Percentiles rank a stretch among this genome's conserved stretches.
Evolutionary conservation across 2,113 vertebrate species (phyloP).

Genomic region (Corydoras sp.): DNA sequence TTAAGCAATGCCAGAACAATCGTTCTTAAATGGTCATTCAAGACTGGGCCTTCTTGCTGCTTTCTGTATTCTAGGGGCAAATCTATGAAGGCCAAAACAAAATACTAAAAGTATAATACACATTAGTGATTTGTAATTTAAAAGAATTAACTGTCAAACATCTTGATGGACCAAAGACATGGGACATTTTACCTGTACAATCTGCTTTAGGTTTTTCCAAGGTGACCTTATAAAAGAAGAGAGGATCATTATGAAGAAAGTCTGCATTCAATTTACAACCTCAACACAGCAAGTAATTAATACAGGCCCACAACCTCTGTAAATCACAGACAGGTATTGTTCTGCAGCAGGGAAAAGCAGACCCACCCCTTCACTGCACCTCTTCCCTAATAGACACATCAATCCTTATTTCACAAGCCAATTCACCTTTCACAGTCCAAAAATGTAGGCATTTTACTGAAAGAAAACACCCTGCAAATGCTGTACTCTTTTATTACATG

Average conservation of each 20-base stretch:
- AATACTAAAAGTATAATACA: no score
- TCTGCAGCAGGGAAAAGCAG: background rate
- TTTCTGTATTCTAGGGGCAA: conserved; percentile 20
- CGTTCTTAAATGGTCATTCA: conserved; percentile 52
- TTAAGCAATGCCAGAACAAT: conserved; percentile 61
- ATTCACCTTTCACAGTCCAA: background rate
- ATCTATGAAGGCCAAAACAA: conserved; percentile 21
- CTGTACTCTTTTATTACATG: conserved; percentile 34
- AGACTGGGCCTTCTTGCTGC: conserved; percentile 30
- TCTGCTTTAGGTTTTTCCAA: no score
- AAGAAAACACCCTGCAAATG: background rate
- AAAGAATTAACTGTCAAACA: no score
- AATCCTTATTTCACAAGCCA: no score
- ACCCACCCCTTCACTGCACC: no score
- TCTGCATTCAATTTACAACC: no score
- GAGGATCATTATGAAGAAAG: no score
- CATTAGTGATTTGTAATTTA: no score
- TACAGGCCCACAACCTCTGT: conserved; percentile 10
- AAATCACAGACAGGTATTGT: conserved; percentile 14
- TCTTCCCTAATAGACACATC: no score
- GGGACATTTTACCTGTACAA: no score
- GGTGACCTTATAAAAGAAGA: no score
- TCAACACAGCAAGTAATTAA: conserved; percentile 3
- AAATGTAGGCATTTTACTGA: conserved; percentile 43
- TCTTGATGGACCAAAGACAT: no score